phyloP scores from a whole-genome alignment of 2,797 vertebrate species.

The Aratinga solstitialis region DNA sequence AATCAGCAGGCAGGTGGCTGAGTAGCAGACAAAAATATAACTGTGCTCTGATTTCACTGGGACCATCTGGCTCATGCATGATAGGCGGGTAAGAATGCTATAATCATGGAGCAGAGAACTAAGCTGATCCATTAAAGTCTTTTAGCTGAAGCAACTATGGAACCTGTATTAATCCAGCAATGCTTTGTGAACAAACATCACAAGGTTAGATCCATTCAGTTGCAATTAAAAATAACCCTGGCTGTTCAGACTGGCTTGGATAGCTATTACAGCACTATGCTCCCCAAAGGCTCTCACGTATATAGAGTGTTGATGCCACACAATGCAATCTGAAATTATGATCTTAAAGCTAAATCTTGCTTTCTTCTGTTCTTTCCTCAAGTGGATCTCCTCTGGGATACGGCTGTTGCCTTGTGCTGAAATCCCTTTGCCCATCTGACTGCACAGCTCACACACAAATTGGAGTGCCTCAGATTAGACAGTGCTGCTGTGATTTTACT shows the following conservation, averaged over 20 bases:
- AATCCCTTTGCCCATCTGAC: background rate
- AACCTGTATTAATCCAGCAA: conserved; percentile 43
- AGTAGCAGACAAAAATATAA: conserved; percentile 33
- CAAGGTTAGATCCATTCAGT: conserved; percentile 34
- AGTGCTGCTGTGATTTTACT: background rate
- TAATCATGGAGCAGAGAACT: conserved; percentile 56
- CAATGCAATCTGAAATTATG: conserved; percentile 69
- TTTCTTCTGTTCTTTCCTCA: conserved; percentile 65
- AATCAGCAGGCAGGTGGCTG: conserved; percentile 59
- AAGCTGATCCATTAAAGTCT: conserved; percentile 70
- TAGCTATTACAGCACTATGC: background rate
- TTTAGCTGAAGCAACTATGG: conserved; percentile 47
- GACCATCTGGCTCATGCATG: conserved; percentile 34
- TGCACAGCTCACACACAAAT: background rate
- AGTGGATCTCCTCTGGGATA: conserved; percentile 56
- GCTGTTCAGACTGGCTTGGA: background rate
- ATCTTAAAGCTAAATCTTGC: conserved; percentile 56
- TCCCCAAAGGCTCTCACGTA: conserved; percentile 33
- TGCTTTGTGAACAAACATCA: conserved; percentile 28
- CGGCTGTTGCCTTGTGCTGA: background rate
- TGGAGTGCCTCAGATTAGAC: background rate
- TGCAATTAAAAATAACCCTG: conserved; percentile 48
- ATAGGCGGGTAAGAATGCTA: conserved; percentile 58
- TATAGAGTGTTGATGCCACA: conserved; percentile 35
- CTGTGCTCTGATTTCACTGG: conserved; percentile 1